Base-by-base conservation (phyloP, 1,140 invertebrate genomes). In the Drosophila kanapiae region DNA sequence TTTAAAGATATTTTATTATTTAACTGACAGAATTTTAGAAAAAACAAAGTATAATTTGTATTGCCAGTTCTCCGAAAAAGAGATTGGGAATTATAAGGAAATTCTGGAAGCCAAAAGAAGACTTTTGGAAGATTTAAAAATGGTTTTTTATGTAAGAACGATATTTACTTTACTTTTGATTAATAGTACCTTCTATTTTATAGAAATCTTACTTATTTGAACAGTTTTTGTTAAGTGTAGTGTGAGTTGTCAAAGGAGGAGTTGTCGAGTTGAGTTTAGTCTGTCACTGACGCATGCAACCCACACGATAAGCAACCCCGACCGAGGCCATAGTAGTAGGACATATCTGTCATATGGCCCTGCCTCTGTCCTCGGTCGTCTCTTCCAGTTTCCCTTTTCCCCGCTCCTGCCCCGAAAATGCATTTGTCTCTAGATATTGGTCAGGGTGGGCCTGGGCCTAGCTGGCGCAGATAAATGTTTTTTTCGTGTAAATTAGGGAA, bases 321-420 rank as follows among this genome's bases (percentile, higher is more conserved):
- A 68, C 75, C 45, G 75, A 78, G 75, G 75, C 75, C 75, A 78
- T 78, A 78, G 75, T 78, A 78, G 75, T 78, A 78, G 75, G 75
- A 77, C 40, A 74, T 75, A 75, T 75, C 59, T 75, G 69, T 72
- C 69, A 72, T 71, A 57, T 70, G 38, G 65, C 58, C 65, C 42
- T 58, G 60, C 57, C 42, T 35, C 49, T n/a, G 47, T 69, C 65
- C 65, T 51, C 63, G 16, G 62, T 64, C 29, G 54, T 64, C 29
- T 62, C 37, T 64, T 47, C 47, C 35, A 40, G 33, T 18, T 16
- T 62, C 23, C 63, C 33, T 35, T 45, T 33, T 33, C n/a, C 37
- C 37, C 38, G 33, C 31, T 23, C 27, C 69, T 43, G 23, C 45
- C 47, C 56, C 29, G 31, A 47, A 69, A 62, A 67, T 69, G 67